phyloP scores from a whole-genome alignment of 1,140 invertebrate genomes.

The Papilio aristodemus region DNA sequence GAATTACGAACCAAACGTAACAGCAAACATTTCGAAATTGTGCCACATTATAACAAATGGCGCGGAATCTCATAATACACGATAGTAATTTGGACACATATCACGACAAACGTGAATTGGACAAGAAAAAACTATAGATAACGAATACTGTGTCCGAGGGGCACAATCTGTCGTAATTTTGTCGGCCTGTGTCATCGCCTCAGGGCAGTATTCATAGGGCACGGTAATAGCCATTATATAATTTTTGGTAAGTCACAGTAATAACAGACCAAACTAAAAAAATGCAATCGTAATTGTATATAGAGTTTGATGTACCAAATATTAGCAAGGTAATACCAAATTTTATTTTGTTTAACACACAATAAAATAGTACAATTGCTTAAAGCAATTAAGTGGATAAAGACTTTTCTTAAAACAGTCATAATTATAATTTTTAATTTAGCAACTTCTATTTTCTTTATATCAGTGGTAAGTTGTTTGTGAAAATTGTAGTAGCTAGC shows the following conservation, averaged over 20 bases:
- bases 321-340: too few relatives aligned
- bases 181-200: slow-evolving; percentile 55
- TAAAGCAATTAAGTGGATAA: too few relatives aligned
- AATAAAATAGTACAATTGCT: too few relatives aligned
- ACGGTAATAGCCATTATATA: slow-evolving; percentile 8
- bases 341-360: too few relatives aligned
- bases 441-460: too few relatives aligned
- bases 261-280: not conserved
- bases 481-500: too few relatives aligned
- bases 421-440: too few relatives aligned
- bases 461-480: too few relatives aligned
- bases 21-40: slow-evolving; percentile 4
- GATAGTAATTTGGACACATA: slow-evolving; percentile 34
- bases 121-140: slow-evolving; percentile 40
- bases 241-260: slow-evolving; percentile 9
- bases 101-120: slow-evolving; percentile 41
- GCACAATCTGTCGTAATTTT: slow-evolving; percentile 67
- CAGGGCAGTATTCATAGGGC: slow-evolving; percentile 60
- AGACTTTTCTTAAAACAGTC: too few relatives aligned
- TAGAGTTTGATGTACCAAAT: too few relatives aligned
- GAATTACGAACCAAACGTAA: not conserved
- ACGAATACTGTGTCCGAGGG: slow-evolving; percentile 51
- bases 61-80: slow-evolving; percentile 3
- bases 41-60: slow-evolving; percentile 10
- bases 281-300: too few relatives aligned